These are phyloP conservation scores for Tiliacea aurago DNA, from an alignment of 2,888 invertebrate genomes.

Conservation along the genomic window DNA sequence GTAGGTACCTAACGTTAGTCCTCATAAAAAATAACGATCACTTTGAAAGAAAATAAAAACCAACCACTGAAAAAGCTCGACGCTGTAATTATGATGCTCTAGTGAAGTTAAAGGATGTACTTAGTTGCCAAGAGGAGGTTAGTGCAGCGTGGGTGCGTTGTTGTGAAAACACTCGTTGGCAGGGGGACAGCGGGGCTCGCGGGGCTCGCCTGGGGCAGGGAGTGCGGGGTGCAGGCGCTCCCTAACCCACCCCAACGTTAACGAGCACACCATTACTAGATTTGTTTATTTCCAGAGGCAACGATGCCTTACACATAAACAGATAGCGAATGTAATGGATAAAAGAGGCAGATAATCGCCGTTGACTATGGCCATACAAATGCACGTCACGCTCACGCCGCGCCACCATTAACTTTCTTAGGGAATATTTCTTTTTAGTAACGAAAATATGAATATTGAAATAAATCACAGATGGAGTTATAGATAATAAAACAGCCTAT, in stretches of 20 bases:
- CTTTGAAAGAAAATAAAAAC: conserved; percentile 40
- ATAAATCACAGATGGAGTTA: too few species aligned
- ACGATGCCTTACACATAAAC: conserved; percentile 44
- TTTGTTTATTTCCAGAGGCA: conserved; percentile 54
- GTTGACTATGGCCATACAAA: too few species aligned
- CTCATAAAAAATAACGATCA: conserved; percentile 18
- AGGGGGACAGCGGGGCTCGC: conserved; percentile 23
- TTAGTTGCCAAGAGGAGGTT: conserved; percentile 62
- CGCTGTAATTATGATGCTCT: conserved; percentile 61
- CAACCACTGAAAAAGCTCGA: conserved; percentile 30
- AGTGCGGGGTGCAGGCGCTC: conserved; percentile 43
- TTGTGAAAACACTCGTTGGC: conserved; percentile 73
- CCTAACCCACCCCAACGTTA: conserved; percentile 78
- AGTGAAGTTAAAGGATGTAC: conserved; percentile 64
- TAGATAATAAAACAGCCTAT: too few species aligned
- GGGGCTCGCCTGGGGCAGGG: background rate
- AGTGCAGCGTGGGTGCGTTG: conserved; percentile 68
- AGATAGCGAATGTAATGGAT: conserved; percentile 42
- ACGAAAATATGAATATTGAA: too few species aligned
- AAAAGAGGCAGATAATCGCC: too few species aligned
- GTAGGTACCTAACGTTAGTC: background rate
- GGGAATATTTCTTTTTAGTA: too few species aligned
- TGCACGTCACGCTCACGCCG: too few species aligned
- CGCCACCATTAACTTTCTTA: too few species aligned
- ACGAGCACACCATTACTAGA: conserved; percentile 64